Conservation (phyloP, 2,888 invertebrate genomes). For the Andrena trimmerana region DNA sequence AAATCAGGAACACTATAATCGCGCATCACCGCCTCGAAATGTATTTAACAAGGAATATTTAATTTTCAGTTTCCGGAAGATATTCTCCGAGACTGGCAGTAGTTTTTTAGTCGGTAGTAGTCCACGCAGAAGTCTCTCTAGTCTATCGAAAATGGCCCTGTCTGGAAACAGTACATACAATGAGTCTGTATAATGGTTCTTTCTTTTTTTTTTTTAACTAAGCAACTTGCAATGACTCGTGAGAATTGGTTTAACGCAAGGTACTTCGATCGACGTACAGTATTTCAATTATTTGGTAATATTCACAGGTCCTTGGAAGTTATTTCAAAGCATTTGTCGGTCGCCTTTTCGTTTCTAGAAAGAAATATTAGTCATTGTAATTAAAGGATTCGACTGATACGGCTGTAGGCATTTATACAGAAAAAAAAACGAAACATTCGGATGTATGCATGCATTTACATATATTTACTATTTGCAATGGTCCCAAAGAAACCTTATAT, state of each 20-base stretch:
- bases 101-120: constrained; percentile 89
- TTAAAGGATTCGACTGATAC: constrained; percentile 5
- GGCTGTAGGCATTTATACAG: constrained; percentile 34
- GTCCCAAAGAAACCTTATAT: constrained; percentile 28
- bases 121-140: constrained; percentile 92
- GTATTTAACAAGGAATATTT: constrained; percentile 27
- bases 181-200: constrained; percentile 69
- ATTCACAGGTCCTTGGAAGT: background rate
- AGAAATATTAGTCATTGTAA: constrained; percentile 5
- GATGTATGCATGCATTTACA: constrained; percentile 33
- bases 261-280: constrained; percentile 14
- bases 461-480: constrained; percentile 27
- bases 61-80: constrained; percentile 92
- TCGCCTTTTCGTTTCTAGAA: background rate
- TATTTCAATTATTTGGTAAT: constrained; percentile 21
- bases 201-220: constrained; percentile 25
- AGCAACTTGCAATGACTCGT: constrained; percentile 38
- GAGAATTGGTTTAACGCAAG: constrained; percentile 26
- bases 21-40: background rate
- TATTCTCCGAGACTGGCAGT: constrained; percentile 93
- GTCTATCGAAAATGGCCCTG: constrained; percentile 92
- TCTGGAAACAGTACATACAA: constrained; percentile 83
- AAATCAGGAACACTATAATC: background rate
- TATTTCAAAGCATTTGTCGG: background rate
- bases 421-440: constrained; percentile 23